These are phyloP conservation scores for Agapostemon virescens DNA, from an alignment of 2,888 invertebrate species.

Conservation along the genomic window DNA sequence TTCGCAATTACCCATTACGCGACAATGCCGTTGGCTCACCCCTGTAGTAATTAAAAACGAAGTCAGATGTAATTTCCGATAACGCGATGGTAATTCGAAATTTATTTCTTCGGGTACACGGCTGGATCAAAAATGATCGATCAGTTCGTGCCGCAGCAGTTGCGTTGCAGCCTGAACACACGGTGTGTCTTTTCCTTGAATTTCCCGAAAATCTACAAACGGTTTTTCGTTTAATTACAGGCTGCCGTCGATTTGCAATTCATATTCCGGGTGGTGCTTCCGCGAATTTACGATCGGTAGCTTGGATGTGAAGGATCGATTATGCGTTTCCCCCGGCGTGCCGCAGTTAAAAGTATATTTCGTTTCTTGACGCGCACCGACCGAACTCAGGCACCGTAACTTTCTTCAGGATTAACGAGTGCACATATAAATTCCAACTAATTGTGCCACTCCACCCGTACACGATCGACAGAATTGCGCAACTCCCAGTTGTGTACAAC, in stretches of 20 bases:
- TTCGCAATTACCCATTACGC: not conserved
- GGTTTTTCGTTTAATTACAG: not conserved
- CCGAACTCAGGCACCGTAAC: slow-evolving; percentile 16
- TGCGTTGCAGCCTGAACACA: too few relatives aligned
- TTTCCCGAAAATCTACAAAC: not conserved
- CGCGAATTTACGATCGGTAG: not conserved
- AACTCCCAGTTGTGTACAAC: not conserved
- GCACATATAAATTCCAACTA: not conserved
- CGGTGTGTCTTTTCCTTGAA: too few relatives aligned
- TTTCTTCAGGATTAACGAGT: slow-evolving; percentile 3
- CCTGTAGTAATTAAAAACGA: not conserved
- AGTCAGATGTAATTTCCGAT: not conserved
- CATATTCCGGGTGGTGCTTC: not conserved
- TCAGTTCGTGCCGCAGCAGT: not conserved
- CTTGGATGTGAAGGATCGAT: not conserved
- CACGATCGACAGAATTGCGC: slow-evolving; percentile 17
- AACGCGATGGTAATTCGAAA: not conserved
- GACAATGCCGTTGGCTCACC: not conserved
- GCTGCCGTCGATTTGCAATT: not conserved
- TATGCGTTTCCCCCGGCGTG: not conserved
- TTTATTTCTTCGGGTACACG: not conserved
- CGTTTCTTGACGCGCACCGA: not conserved
- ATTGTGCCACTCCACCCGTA: slow-evolving; percentile 4
- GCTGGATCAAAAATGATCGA: not conserved
- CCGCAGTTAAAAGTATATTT: not conserved